These are phyloP conservation scores for Drosophila trichaetosa DNA, from an alignment of 2,888 invertebrate species.

Conservation along the genomic window DNA sequence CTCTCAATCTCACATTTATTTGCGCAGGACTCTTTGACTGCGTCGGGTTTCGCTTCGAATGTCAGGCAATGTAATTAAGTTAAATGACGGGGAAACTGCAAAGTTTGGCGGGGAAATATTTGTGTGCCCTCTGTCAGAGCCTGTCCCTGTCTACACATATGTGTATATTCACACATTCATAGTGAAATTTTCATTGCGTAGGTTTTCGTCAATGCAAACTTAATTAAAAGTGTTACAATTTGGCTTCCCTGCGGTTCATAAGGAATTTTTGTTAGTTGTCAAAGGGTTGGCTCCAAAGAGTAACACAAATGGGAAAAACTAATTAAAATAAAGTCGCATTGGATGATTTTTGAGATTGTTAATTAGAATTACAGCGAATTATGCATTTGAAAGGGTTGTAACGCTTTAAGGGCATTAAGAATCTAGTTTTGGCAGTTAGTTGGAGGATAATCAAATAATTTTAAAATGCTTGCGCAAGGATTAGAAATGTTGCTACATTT, in stretches of 20 bases:
- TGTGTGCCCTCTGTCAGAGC: background rate
- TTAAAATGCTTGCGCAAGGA: background rate
- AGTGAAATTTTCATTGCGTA: slow-evolving; percentile 26
- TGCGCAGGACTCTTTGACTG: slow-evolving; percentile 45
- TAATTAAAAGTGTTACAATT: slow-evolving; percentile 68
- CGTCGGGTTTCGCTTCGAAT: slow-evolving; percentile 53
- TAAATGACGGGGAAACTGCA: slow-evolving; percentile 72
- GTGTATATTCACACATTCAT: background rate
- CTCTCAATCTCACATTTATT: slow-evolving; percentile 3
- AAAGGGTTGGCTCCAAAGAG: slow-evolving; percentile 33
- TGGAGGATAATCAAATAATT: background rate
- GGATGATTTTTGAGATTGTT: slow-evolving; percentile 57
- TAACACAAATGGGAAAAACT: slow-evolving; percentile 62
- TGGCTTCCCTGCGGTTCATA: slow-evolving; percentile 28
- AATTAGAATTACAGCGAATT: slow-evolving; percentile 45
- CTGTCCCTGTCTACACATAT: background rate
- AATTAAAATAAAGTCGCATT: slow-evolving; percentile 61
- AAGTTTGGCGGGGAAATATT: slow-evolving; percentile 62
- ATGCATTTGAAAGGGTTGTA: slow-evolving; percentile 35
- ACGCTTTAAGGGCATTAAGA: background rate
- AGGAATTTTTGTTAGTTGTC: slow-evolving; percentile 37
- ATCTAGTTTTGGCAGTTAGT: background rate
- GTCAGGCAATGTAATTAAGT: slow-evolving; percentile 72
- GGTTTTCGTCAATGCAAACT: slow-evolving; percentile 58
- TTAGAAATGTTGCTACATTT: background rate